Conservation (phyloP, 2,797 vertebrate species). For the Brachymystax lenok region DNA sequence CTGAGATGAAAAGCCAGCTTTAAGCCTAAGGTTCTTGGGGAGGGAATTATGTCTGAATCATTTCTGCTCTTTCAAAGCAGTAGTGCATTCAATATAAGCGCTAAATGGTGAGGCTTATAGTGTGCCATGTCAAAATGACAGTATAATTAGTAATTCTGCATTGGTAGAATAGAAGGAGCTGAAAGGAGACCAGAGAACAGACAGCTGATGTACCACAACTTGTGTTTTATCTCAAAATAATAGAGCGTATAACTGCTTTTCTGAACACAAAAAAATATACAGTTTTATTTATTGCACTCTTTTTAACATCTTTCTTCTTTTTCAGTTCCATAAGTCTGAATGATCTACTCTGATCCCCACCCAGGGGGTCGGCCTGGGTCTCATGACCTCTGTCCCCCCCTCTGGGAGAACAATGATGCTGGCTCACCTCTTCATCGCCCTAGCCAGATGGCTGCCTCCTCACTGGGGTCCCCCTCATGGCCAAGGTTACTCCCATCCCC, state of each 20-base stretch:
- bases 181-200: slow-evolving; percentile 27
- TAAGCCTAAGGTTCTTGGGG: slow-evolving; percentile 21
- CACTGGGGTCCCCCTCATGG: slow-evolving; percentile 59
- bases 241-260: slow-evolving; percentile 41
- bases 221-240: slow-evolving; percentile 46
- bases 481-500: slow-evolving; percentile 73
- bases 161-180: slow-evolving; percentile 27
- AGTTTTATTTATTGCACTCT: slow-evolving; percentile 45
- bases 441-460: slow-evolving; percentile 78
- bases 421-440: slow-evolving; percentile 69
- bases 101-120: slow-evolving; percentile 59
- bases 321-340: slow-evolving; percentile 41
- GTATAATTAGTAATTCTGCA: slow-evolving; percentile 58
- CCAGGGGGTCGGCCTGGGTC: slow-evolving; percentile 54
- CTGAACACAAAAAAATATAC: slow-evolving; percentile 28
- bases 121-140: slow-evolving; percentile 61
- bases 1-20: slow-evolving; percentile 50
- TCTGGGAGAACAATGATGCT: slow-evolving; percentile 74
- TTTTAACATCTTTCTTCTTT: slow-evolving; percentile 44
- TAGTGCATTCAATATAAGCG: slow-evolving; percentile 59
- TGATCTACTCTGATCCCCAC: slow-evolving; percentile 46
- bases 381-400: slow-evolving; percentile 64
- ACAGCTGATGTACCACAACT: slow-evolving; percentile 30
- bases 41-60: slow-evolving; percentile 56
- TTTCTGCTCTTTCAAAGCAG: slow-evolving; percentile 36